phyloP scores from a whole-genome alignment of 1,140 invertebrate genomes.

The Anoplophora glabripennis region DNA sequence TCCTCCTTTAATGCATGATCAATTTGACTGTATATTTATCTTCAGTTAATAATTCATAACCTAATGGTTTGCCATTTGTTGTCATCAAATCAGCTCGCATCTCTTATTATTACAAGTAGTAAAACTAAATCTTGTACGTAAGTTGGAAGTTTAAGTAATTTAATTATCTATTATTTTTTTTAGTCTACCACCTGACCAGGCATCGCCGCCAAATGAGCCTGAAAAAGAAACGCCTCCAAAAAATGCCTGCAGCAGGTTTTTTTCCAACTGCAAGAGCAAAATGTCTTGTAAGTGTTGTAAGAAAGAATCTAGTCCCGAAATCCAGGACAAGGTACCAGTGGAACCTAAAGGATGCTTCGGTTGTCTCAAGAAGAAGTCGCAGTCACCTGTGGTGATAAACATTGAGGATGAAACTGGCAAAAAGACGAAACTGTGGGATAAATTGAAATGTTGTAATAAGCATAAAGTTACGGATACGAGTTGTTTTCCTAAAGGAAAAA shows the following conservation, averaged over 20 bases:
- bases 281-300: slow-evolving; percentile 33
- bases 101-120: too few relatives aligned
- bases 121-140: too few relatives aligned
- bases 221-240: slow-evolving; percentile 22
- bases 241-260: slow-evolving; percentile 34
- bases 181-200: slow-evolving; percentile 38
- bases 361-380: slow-evolving; percentile 33
- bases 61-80: too few relatives aligned
- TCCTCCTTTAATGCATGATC: too few relatives aligned
- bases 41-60: too few relatives aligned
- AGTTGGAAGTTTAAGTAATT: too few relatives aligned
- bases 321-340: slow-evolving; percentile 7
- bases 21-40: too few relatives aligned
- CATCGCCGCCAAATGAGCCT: slow-evolving; percentile 23
- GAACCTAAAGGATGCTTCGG: slow-evolving; percentile 34
- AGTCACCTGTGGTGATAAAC: slow-evolving; percentile 30
- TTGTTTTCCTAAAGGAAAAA: slow-evolving; percentile 34
- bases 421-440: slow-evolving; percentile 24
- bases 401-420: slow-evolving; percentile 35
- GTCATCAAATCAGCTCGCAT: too few relatives aligned
- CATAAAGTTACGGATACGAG: slow-evolving; percentile 41
- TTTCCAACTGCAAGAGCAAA: slow-evolving; percentile 33
- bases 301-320: slow-evolving; percentile 11
- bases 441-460: slow-evolving; percentile 40
- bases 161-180: slow-evolving; percentile 8